Conservation (phyloP, 2,797 vertebrate species). For the Bovichtus variegatus region DNA sequence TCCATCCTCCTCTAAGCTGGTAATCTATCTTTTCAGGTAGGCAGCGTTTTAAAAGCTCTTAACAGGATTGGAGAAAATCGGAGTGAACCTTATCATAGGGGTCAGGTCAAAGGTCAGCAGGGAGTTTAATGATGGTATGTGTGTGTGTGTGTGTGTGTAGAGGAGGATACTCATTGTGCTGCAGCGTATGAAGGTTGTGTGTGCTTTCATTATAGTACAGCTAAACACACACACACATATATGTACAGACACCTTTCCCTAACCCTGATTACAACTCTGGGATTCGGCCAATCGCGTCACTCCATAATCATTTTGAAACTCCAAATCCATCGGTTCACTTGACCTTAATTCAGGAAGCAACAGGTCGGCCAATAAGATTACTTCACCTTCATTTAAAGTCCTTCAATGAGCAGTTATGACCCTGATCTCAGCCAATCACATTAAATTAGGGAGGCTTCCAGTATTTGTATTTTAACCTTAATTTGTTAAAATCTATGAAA, state of each 20-base stretch:
- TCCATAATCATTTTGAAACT: slow-evolving; percentile 29
- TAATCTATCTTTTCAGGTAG: slow-evolving; percentile 56
- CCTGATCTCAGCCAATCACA: slow-evolving; percentile 16
- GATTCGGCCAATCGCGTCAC: slow-evolving; percentile 13
- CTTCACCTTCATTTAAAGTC: slow-evolving; percentile 48
- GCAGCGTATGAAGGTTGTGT: neutral
- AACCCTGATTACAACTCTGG: slow-evolving; percentile 4
- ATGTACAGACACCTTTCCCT: neutral
- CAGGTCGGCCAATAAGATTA: slow-evolving; percentile 67
- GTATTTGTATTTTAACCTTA: neutral
- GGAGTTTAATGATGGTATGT: slow-evolving; percentile 29
- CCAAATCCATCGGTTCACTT: slow-evolving; percentile 33
- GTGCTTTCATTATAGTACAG: neutral
- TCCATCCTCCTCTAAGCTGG: neutral
- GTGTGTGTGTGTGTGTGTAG: slow-evolving; percentile 14
- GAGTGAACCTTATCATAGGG: slow-evolving; percentile 45
- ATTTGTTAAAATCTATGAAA: neutral
- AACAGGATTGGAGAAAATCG: slow-evolving; percentile 67
- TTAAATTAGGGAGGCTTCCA: neutral
- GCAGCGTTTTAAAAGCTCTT: slow-evolving; percentile 67
- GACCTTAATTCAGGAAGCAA: slow-evolving; percentile 55
- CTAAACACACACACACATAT: neutral
- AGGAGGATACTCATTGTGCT: slow-evolving; percentile 7
- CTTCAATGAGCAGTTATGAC: neutral
- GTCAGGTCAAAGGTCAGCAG: slow-evolving; percentile 49